phyloP scores from a whole-genome alignment of 2,888 invertebrate genomes.

The Tuta absoluta region DNA sequence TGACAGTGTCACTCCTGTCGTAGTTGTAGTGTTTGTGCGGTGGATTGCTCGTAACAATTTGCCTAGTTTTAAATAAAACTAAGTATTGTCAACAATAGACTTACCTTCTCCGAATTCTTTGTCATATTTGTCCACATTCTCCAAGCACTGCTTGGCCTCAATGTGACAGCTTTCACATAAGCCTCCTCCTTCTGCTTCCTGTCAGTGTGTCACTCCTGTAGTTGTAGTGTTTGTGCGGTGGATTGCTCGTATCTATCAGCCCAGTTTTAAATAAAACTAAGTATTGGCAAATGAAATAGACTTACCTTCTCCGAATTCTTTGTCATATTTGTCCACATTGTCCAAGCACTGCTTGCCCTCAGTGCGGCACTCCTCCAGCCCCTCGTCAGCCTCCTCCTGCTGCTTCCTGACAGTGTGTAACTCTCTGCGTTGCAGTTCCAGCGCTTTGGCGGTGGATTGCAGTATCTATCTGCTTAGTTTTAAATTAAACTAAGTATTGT shows the following conservation, averaged over 20 bases:
- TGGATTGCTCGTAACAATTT: conserved; percentile 43
- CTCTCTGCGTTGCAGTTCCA: conserved; percentile 45
- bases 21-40: conserved; percentile 43
- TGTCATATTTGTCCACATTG: conserved; percentile 54
- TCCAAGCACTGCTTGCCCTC: conserved; percentile 46
- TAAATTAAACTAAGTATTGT: not conserved
- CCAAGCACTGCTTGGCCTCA: conserved; percentile 46
- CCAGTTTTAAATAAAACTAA: not conserved
- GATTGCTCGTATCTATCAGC: too few species aligned
- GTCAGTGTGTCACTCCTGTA: conserved; percentile 37
- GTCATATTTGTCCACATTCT: conserved; percentile 53
- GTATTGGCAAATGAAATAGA: conserved; percentile 23
- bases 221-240: conserved; percentile 35
- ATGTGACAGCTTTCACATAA: conserved; percentile 38
- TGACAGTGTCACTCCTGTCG: conserved; percentile 44
- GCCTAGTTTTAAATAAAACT: too few species aligned
- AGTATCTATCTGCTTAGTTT: too few species aligned
- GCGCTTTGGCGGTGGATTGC: conserved; percentile 42
- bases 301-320: conserved; percentile 68
- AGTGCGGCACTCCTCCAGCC: conserved; percentile 51
- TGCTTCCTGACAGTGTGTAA: conserved; percentile 48
- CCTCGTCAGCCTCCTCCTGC: conserved; percentile 48
- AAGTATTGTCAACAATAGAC: conserved; percentile 23
- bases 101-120: conserved; percentile 68
- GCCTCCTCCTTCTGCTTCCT: conserved; percentile 53